Conservation (phyloP, 2,888 invertebrate species). For the Leucophora obtusa region DNA sequence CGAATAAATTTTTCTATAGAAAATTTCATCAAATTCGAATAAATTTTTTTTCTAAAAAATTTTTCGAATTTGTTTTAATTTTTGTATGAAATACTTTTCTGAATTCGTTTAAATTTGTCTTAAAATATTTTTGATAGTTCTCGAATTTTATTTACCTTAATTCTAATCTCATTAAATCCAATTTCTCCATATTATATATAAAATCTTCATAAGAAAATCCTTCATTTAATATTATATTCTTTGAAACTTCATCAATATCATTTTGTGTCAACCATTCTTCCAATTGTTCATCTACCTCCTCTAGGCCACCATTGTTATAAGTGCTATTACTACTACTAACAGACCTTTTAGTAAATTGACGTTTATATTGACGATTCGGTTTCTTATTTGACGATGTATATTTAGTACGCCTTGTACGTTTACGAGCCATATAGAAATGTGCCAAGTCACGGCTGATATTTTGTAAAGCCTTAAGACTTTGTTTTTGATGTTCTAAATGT, state of each 20-base stretch:
- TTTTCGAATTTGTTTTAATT: not conserved
- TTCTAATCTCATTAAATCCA: conserved; percentile 88
- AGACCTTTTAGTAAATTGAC: conserved; percentile 53
- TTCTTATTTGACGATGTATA: conserved; percentile 63
- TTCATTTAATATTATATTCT: conserved; percentile 84
- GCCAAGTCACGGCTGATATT: conserved; percentile 74
- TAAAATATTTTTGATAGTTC: too few species aligned
- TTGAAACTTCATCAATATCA: conserved; percentile 84
- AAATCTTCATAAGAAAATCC: conserved; percentile 90
- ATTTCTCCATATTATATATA: conserved; percentile 86
- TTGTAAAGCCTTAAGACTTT: conserved; percentile 70
- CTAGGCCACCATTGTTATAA: conserved; percentile 71
- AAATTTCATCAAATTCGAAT: too few species aligned
- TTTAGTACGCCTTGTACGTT: conserved; percentile 70
- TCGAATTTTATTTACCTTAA: conserved; percentile 82
- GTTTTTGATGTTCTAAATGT: conserved; percentile 71
- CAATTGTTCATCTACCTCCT: conserved; percentile 81
- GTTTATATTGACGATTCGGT: conserved; percentile 63
- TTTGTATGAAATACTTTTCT: not conserved
- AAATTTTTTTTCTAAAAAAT: too few species aligned
- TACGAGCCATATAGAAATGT: conserved; percentile 73
- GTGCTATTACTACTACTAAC: conserved; percentile 65
- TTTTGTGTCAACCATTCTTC: conserved; percentile 86
- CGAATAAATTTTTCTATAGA: too few species aligned
- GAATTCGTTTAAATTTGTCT: too few species aligned